Evolutionary conservation across 2,888 invertebrate species (phyloP).

Genomic region (Volucella zonaria): DNA sequence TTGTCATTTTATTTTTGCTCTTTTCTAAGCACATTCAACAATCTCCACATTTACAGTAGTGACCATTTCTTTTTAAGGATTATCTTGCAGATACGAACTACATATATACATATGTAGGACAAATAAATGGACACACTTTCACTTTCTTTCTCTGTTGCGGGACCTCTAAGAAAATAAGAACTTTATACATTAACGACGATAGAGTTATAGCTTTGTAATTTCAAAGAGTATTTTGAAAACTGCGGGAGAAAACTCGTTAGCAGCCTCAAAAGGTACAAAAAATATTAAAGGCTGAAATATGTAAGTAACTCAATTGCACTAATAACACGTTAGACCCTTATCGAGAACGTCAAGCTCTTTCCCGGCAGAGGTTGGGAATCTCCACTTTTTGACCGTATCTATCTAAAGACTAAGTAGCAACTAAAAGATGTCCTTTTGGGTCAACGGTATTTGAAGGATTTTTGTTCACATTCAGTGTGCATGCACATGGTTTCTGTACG

Average conservation of each 20-base stretch:
- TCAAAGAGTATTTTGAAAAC: background rate
- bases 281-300: background rate
- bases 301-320: background rate
- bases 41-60: conserved; percentile 17
- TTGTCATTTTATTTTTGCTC: background rate
- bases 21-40: conserved; percentile 31
- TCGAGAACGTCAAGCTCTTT: background rate
- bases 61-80: conserved; percentile 9
- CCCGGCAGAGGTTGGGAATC: background rate
- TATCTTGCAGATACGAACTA: conserved; percentile 5
- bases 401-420: conserved; percentile 30
- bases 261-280: background rate
- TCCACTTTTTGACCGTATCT: background rate
- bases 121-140: conserved; percentile 25
- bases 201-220: background rate
- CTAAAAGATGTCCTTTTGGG: conserved; percentile 10
- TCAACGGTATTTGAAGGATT: conserved; percentile 39
- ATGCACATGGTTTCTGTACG: background rate
- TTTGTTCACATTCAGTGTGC: background rate
- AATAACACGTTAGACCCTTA: conserved; percentile 4
- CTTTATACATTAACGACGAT: background rate
- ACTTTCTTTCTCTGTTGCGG: conserved; percentile 23
- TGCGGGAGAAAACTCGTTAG: background rate
- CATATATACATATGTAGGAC: background rate
- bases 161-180: background rate